Evolutionary conservation across 2,888 invertebrate species (phyloP), one percentile per base, ranked within the genome.

Genomic region (Plusia festucae): DNA sequence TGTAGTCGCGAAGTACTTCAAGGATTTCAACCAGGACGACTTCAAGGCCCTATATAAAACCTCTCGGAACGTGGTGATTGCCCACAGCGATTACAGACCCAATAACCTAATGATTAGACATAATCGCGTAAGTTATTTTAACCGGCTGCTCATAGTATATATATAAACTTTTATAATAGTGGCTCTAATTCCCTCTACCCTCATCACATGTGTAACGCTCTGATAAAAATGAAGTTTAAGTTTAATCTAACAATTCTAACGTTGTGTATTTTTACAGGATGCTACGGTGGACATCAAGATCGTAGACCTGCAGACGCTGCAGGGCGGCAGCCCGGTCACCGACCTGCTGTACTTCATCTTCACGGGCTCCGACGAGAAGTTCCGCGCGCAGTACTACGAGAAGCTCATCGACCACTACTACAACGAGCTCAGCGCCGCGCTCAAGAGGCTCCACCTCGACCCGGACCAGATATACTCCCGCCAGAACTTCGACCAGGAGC

Each of bases 341-440:
- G 93, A 93, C 73, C 84, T 93, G 9, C 61, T 92, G 15, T 91
- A 91, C 82, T 88, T 92, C 71, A 85, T 92, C 59, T 87, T 89
- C 78, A 76, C 87, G 2, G 88, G 91, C 27, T 85, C 92, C 0
- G 92, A 91, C 72, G 85, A 85, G 46, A 68, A 84, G 68, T 92
- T 93, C 84, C 81, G 93, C 0, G 79, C 73, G 7, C 57, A 81
- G 11, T 70, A 88, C 78, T 86, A 75, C 70, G 54, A 78, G 9
- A 67, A 63, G 40, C 81, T 88, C 3, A 46, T 87, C 0, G 81
- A 81, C 27, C 81, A 84, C 53, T 89, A 88, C 81, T 85, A 88
- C 64, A 15, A 65, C 2, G 78, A 85, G 61, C 82, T 92, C 51
- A 56, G 72, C 54, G 68, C 70, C 0, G 85, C 88, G 7, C 70